Evolutionary conservation across 1,140 invertebrate genomes (phyloP).

Genomic region (Pseudomyrmex gracilis): DNA sequence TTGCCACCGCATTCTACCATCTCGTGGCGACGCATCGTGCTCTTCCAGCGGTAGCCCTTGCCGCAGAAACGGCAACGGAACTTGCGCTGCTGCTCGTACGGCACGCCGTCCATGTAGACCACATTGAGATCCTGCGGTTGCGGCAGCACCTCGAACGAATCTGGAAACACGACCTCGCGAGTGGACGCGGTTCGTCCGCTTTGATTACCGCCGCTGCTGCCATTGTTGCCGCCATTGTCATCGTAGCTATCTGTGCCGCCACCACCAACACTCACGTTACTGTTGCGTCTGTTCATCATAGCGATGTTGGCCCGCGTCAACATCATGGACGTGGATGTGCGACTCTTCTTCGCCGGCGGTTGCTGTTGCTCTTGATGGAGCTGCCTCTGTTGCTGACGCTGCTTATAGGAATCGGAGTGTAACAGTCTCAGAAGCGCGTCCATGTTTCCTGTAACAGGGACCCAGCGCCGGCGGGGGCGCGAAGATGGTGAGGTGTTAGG

Average conservation of each 20-base stretch:
- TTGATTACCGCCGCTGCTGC: conserved; percentile 67
- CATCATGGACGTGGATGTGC: conserved; percentile 46
- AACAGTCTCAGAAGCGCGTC: conserved; percentile 81
- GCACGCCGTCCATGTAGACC: conserved; percentile 80
- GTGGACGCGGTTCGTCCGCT: conserved; percentile 69
- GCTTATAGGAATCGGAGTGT: conserved; percentile 79
- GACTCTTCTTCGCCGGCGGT: conserved; percentile 49
- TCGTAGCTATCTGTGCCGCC: conserved; percentile 67
- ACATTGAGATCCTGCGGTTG: conserved; percentile 81
- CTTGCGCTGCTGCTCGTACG: conserved; percentile 88
- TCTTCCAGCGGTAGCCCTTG: conserved; percentile 93
- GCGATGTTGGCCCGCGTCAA: conserved; percentile 49
- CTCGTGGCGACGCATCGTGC: conserved; percentile 92
- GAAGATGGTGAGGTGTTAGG: conserved; percentile 71
- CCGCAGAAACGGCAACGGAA: conserved; percentile 92
- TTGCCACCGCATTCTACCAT: conserved; percentile 95
- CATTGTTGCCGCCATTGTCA: conserved; percentile 70
- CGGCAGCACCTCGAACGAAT: conserved; percentile 84
- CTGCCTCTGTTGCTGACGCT: conserved; percentile 46
- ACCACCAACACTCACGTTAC: conserved; percentile 66
- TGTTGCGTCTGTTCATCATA: conserved; percentile 65
- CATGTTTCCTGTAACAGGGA: conserved; percentile 82
- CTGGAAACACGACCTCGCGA: conserved; percentile 83
- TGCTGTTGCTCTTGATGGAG: conserved; percentile 6
- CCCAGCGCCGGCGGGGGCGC: conserved; percentile 68